Percentiles rank a stretch among this genome's conserved stretches.
Conservation (phyloP, 2,113 vertebrate species). For the Hemiscyllium ocellatum region DNA sequence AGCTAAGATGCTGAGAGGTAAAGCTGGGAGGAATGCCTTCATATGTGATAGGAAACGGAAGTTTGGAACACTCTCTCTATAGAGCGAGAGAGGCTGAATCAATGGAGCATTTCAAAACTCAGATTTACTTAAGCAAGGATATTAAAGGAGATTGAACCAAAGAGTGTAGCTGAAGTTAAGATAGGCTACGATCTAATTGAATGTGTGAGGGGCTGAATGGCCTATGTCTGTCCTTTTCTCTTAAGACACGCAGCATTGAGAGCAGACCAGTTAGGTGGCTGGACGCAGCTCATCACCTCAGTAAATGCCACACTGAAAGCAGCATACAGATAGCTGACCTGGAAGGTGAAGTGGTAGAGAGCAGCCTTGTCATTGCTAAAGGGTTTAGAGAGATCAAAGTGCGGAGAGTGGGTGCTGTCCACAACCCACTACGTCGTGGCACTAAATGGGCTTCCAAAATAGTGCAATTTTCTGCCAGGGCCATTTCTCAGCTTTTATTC, state of each 20-base stretch:
- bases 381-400: neutral
- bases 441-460: neutral
- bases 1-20: neutral
- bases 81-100: neutral
- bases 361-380: neutral
- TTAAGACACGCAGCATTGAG: neutral
- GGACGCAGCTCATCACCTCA: neutral
- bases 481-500: neutral
- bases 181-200: neutral
- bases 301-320: neutral
- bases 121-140: neutral
- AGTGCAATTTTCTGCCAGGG: neutral
- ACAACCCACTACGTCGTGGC: neutral
- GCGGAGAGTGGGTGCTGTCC: neutral
- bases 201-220: neutral
- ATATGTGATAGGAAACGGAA: neutral
- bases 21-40: neutral
- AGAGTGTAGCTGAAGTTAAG: neutral
- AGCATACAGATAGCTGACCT: neutral
- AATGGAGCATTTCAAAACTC: neutral
- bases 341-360: neutral
- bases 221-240: neutral
- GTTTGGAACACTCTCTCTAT: neutral
- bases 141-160: neutral
- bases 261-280: neutral